Conservation (phyloP, 2,797 vertebrate species). For the Falco biarmicus region DNA sequence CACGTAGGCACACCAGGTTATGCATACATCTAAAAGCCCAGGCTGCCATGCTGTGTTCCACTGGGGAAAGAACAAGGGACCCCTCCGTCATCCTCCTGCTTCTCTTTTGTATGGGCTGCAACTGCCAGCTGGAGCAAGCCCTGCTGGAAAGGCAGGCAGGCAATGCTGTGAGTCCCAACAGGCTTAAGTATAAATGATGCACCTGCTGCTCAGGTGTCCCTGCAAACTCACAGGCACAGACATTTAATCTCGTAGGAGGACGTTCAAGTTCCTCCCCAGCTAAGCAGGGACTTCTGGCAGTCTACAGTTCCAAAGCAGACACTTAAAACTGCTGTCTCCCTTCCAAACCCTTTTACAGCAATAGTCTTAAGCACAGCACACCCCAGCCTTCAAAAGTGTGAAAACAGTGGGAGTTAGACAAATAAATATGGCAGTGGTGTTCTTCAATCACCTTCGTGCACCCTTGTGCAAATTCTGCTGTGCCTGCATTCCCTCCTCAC, state of each 20-base stretch:
- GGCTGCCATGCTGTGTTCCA: neutral
- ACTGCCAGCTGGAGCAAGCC: conserved; percentile 21
- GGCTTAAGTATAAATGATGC: neutral
- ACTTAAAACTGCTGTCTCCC: neutral
- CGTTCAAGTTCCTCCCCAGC: neutral
- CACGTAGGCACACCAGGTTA: neutral
- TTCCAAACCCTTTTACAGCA: neutral
- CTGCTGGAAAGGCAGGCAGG: neutral
- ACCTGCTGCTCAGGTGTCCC: conserved; percentile 37
- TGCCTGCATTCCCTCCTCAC: neutral
- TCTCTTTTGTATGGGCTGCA: neutral
- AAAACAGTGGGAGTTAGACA: neutral
- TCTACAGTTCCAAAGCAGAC: neutral
- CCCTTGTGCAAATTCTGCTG: neutral
- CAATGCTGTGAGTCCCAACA: neutral
- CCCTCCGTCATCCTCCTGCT: neutral
- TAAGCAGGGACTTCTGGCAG: neutral
- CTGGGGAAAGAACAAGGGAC: neutral
- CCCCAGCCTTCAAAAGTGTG: neutral
- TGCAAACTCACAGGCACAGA: neutral
- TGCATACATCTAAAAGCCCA: rapidly evolving
- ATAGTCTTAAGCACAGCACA: neutral
- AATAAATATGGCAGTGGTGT: neutral
- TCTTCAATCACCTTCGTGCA: neutral
- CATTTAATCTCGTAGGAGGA: neutral